phyloP scores from a whole-genome alignment of 2,113 vertebrate species.

The Myotis davidii region DNA sequence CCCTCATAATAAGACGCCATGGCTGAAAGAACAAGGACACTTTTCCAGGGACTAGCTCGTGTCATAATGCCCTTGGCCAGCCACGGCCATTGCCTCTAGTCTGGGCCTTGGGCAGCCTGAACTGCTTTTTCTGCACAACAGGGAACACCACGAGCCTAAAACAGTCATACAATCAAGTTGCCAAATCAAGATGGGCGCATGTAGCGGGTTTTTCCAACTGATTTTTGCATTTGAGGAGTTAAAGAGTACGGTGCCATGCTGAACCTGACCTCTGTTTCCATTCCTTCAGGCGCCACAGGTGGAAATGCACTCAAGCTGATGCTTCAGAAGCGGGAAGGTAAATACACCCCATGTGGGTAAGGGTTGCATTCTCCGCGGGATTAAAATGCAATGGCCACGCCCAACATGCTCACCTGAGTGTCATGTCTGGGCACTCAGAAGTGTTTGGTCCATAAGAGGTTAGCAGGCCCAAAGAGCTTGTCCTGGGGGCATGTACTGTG shows the following conservation, averaged over 20 bases:
- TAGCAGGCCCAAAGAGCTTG: neutral
- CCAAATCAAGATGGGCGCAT: fast-evolving
- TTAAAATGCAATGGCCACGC: fast-evolving
- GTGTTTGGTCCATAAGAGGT: neutral
- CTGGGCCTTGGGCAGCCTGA: neutral
- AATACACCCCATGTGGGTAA: neutral
- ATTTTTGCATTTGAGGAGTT: neutral
- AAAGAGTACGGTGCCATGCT: neutral
- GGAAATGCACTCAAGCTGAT: conserved; percentile 89
- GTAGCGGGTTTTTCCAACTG: neutral
- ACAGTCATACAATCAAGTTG: too few relatives aligned
- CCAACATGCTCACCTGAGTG: neutral
- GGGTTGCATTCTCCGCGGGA: neutral
- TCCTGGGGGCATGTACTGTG: neutral
- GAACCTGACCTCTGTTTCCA: conserved; percentile 45
- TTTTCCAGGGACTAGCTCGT: neutral
- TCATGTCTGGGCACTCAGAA: neutral
- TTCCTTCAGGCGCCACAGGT: conserved; percentile 85
- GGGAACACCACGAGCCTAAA: neutral
- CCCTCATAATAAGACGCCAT: neutral
- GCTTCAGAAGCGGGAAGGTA: conserved; percentile 90
- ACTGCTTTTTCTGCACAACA: neutral
- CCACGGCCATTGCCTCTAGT: neutral
- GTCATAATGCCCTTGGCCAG: neutral
- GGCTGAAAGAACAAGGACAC: neutral